Evolutionary conservation across 2,888 invertebrate genomes (phyloP).

Genomic region (Agrochola macilenta): DNA sequence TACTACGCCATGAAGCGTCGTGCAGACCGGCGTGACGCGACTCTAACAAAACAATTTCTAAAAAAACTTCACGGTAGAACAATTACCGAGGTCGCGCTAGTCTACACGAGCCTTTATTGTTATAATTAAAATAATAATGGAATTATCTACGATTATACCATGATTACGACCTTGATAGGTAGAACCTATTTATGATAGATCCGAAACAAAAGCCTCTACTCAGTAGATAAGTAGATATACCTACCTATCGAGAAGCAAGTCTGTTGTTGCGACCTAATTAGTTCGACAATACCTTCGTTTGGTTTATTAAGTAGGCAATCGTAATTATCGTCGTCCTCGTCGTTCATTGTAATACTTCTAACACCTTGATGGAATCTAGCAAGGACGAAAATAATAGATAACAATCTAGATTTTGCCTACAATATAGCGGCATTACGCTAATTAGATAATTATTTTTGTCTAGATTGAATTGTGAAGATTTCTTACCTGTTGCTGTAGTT

Average conservation of each 20-base stretch:
- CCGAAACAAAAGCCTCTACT: not conserved
- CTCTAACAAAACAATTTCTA: too few species aligned
- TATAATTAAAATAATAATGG: not conserved
- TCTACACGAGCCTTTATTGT: not conserved
- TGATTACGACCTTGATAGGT: not conserved
- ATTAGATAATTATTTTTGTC: constrained; percentile 8
- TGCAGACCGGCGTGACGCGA: too few species aligned
- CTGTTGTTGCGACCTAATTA: not conserved
- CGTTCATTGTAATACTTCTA: not conserved
- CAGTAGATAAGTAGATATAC: not conserved
- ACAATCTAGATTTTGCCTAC: not conserved
- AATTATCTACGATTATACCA: not conserved
- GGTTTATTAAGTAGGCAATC: constrained; percentile 1
- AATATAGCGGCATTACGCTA: not conserved
- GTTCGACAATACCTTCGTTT: not conserved
- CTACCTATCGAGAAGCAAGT: not conserved
- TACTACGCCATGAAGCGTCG: too few species aligned
- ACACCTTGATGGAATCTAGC: constrained; percentile 5
- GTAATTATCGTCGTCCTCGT: not conserved
- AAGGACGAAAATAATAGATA: constrained; percentile 22
- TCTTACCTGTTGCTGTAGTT: not conserved
- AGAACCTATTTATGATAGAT: not conserved
- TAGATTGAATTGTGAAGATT: not conserved
- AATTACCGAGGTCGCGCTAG: too few species aligned
- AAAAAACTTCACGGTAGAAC: too few species aligned